Percentiles rank a stretch among this genome's conserved stretches.
Evolutionary conservation across 2,797 vertebrate species (phyloP).

Genomic region (Paramormyrops hopkinsi): DNA sequence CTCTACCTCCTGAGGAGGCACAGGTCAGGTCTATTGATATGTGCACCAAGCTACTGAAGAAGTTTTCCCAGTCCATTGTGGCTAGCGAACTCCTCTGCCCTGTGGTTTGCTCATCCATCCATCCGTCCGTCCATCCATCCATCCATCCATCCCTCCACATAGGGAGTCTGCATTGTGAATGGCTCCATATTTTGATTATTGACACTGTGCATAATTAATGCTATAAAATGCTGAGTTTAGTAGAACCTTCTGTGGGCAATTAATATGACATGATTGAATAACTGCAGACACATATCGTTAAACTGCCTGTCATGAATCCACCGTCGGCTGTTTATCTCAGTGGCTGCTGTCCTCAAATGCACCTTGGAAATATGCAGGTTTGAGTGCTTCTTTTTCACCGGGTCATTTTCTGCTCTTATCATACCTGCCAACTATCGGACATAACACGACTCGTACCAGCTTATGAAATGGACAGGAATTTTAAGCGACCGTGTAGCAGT

Average conservation of each 20-base stretch:
- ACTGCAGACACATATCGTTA: slow-evolving; percentile 2
- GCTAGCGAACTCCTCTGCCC: background rate
- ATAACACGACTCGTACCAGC: background rate
- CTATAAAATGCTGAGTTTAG: slow-evolving; percentile 6
- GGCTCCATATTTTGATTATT: background rate
- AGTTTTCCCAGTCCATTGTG: background rate
- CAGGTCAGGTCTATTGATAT: background rate
- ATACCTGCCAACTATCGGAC: background rate
- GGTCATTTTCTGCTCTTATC: background rate
- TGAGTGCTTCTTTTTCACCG: background rate
- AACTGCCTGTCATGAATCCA: background rate
- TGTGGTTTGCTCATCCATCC: background rate
- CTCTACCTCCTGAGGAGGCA: background rate
- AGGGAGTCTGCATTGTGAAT: background rate
- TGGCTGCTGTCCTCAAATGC: background rate
- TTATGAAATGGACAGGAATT: background rate
- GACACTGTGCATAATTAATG: slow-evolving; percentile 13
- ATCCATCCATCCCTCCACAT: background rate
- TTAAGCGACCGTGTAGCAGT: background rate
- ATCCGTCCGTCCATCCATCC: background rate
- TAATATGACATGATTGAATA: slow-evolving; percentile 7
- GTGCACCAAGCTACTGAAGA: background rate
- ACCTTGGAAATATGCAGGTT: background rate
- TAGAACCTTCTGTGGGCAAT: background rate
- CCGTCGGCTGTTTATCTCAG: background rate